Evolutionary conservation across 2,113 vertebrate genomes (phyloP).

Genomic region (Brachyhypopomus gauderio): DNA sequence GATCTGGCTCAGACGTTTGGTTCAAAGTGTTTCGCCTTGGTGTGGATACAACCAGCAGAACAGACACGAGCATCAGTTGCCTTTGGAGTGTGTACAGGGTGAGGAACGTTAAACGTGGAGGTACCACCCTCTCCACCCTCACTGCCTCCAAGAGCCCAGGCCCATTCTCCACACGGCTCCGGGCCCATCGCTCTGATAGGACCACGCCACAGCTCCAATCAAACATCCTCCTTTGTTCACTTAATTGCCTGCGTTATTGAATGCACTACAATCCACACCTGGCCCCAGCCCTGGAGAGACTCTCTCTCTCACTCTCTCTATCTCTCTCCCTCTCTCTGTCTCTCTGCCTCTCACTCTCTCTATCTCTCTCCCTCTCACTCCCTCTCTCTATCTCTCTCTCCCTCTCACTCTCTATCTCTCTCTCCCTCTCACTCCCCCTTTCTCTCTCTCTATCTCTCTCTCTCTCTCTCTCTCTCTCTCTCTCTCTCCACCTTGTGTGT

Average conservation of each 20-base stretch:
- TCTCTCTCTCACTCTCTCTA: neutral
- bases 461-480: conserved; percentile 8
- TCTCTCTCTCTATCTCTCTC: conserved; percentile 3
- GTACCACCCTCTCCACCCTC: no score
- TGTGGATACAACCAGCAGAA: no score
- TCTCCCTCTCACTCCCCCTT: neutral
- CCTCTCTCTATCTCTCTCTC: neutral
- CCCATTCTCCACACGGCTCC: neutral
- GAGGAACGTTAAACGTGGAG: no score
- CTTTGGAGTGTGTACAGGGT: no score
- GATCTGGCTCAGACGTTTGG: no score
- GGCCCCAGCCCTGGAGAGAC: conserved; percentile 45
- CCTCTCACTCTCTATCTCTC: conserved; percentile 2
- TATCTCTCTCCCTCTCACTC: no score
- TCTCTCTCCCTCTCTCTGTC: neutral
- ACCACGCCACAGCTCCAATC: conserved; percentile 41
- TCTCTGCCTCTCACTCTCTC: neutral
- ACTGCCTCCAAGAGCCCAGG: neutral
- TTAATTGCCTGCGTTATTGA: conserved; percentile 53
- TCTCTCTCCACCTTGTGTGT: neutral
- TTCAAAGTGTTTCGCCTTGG: no score
- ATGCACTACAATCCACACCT: conserved; percentile 49
- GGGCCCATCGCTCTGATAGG: conserved; percentile 12
- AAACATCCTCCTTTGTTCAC: conserved; percentile 51
- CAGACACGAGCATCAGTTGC: no score